Base-by-base conservation (phyloP, 2,113 vertebrate genomes). In the Paedocypris sp. region DNA sequence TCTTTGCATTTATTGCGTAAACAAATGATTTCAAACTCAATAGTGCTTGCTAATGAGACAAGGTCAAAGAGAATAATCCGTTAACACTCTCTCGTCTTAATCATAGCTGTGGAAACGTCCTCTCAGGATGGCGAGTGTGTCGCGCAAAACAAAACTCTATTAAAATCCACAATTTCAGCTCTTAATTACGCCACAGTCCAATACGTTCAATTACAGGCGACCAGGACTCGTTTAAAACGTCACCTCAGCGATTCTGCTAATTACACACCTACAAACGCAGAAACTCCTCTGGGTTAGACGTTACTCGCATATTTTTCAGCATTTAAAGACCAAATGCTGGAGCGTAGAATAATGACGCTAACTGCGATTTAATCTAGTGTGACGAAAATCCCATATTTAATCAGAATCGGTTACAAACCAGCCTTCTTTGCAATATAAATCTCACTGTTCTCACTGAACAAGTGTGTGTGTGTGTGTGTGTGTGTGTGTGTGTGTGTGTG, bases 161-260 rank as follows among this genome's bases (percentile, higher is more conserved):
- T 35, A 51, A 70, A 69, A 47, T 13, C 47, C 41, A 42, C 20
- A 25, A 60, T 39, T 42, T 60, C 25, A 56, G 43, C 63, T 58
- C 62, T 63, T 69, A 73, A 82, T 76, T 76, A 76, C 63, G 56
- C 38, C 46, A 62, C 35, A 60, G 47, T 75, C 62, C 72, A 72
- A 49, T 72, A 72, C 64, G 74, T 69, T 70, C 74, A 82, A 77
- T 83, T 80, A 82, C 67, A 74, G 74, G 70, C 76, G 75, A 69
- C 64, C 19, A 70, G 58, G 52, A 60, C 60, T 80, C 76, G 77
- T 77, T 69, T 73, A 70, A 77, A 69, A 77, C 35, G 64, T 68
- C 18, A 31, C 50, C 51, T 62, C 74, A 73, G 70, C 71, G 76
- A 66, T 75, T 66, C 71, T 48, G 71, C 48, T 65, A 75, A 49